phyloP scores from a whole-genome alignment of 2,797 vertebrate genomes.

The Danio tinwini region DNA sequence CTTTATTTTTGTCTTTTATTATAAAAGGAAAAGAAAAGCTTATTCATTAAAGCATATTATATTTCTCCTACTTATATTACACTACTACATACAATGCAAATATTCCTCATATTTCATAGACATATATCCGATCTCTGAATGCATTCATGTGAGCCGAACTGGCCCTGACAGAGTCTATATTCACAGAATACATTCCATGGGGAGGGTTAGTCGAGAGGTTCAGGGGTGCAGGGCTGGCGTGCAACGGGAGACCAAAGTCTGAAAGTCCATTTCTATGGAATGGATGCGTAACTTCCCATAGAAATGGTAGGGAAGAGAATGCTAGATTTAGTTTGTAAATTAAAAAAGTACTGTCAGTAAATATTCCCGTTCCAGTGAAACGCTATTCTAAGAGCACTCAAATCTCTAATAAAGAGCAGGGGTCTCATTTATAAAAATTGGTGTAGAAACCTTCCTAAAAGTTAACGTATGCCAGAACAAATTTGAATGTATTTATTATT shows the following conservation, averaged over 20 bases:
- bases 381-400: slow-evolving; percentile 23
- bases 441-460: no score
- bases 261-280: slow-evolving; percentile 48
- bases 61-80: slow-evolving; percentile 70
- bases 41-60: slow-evolving; percentile 75
- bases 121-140: slow-evolving; percentile 71
- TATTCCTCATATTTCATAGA: slow-evolving; percentile 63
- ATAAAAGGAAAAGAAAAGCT: slow-evolving; percentile 72
- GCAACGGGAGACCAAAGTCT: slow-evolving; percentile 34
- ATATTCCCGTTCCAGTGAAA: slow-evolving; percentile 16
- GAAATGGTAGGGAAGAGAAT: slow-evolving; percentile 35
- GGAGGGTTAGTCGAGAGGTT: slow-evolving; percentile 65
- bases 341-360: slow-evolving; percentile 44
- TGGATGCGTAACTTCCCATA: slow-evolving; percentile 45
- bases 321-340: slow-evolving; percentile 49
- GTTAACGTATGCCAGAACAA: no score
- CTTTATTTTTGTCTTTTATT: slow-evolving; percentile 73
- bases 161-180: slow-evolving; percentile 79
- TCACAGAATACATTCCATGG: slow-evolving; percentile 85
- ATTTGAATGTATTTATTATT: no score
- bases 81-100: slow-evolving; percentile 71
- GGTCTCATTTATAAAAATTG: no score
- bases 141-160: slow-evolving; percentile 77
- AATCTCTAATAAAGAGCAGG: slow-evolving; percentile 17
- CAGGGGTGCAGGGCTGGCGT: slow-evolving; percentile 62